Percentiles rank a stretch among this genome's conserved stretches.
These are phyloP conservation scores for Andrena bucephala DNA, from an alignment of 2,888 invertebrate species.

Conservation along the genomic window DNA sequence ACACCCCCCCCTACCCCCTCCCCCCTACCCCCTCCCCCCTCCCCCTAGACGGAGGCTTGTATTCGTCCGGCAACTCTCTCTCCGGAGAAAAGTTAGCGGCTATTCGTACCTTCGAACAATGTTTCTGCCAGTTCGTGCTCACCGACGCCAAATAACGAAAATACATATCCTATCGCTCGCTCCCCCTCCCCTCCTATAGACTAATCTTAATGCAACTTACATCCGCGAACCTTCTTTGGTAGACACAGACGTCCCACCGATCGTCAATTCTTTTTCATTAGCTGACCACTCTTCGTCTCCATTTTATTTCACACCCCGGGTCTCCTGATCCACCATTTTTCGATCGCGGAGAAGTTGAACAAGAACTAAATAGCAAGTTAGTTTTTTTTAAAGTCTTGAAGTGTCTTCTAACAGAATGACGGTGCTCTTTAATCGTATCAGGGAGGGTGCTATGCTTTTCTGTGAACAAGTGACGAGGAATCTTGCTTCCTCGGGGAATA, in stretches of 20 bases:
- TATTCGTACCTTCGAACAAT: constrained; percentile 64
- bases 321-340: no score
- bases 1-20: constrained; percentile 62
- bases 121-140: constrained; percentile 56
- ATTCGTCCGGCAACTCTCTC: constrained; percentile 59
- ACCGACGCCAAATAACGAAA: constrained; percentile 53
- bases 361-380: no score
- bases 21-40: background rate
- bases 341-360: no score
- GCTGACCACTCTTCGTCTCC: no score
- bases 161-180: constrained; percentile 37
- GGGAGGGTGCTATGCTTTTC: no score
- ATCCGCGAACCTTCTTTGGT: no score
- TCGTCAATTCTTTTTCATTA: background rate
- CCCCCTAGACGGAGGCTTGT: constrained; percentile 64
- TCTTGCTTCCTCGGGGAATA: no score
- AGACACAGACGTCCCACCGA: background rate
- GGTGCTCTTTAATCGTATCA: no score
- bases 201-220: constrained; percentile 13
- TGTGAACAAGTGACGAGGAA: no score
- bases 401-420: no score
- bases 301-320: no score
- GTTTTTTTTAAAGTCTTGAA: no score
- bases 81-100: constrained; percentile 61
- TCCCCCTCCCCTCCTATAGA: background rate